Percentiles rank a stretch among this genome's conserved stretches.
These are phyloP conservation scores for Echinops telfairi DNA, from an alignment of 2,113 vertebrate genomes.

Conservation along the genomic window DNA sequence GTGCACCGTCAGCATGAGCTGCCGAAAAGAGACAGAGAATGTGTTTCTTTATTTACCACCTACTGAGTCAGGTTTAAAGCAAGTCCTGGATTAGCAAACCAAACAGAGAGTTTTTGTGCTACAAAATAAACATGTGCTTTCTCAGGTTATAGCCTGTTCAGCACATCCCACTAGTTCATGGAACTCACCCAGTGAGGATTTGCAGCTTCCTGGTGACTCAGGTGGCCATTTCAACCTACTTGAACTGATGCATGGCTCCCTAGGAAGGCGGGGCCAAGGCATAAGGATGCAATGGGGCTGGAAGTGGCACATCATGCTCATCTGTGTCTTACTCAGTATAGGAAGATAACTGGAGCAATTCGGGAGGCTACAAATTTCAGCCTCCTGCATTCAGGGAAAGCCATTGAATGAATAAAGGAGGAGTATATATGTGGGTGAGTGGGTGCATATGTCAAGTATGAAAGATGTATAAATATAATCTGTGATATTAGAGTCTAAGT, in stretches of 20 bases:
- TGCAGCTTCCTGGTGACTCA: conserved; percentile 70
- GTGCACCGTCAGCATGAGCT: neutral
- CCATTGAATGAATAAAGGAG: neutral
- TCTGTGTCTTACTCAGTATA: neutral
- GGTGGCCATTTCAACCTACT: conserved; percentile 22
- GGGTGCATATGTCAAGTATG: neutral
- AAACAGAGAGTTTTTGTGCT: conserved; percentile 48
- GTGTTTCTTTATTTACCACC: conserved; percentile 11
- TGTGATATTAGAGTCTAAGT: neutral
- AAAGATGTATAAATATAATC: neutral
- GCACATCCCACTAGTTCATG: conserved; percentile 26
- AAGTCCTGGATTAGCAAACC: neutral
- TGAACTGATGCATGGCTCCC: neutral
- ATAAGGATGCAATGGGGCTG: neutral
- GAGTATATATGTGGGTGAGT: no score
- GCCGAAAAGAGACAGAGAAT: neutral
- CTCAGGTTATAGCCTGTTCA: conserved; percentile 41
- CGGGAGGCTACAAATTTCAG: no score
- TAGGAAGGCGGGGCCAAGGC: neutral
- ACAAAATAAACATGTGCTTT: conserved; percentile 22
- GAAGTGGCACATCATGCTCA: no score
- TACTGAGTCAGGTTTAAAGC: conserved; percentile 25
- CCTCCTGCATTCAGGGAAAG: no score
- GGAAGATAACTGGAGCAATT: neutral
- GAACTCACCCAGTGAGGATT: conserved; percentile 7